Percentiles rank a stretch among this genome's conserved stretches.
phyloP scores from a whole-genome alignment of 2,888 invertebrate genomes.

The Hypercompe scribonia region DNA sequence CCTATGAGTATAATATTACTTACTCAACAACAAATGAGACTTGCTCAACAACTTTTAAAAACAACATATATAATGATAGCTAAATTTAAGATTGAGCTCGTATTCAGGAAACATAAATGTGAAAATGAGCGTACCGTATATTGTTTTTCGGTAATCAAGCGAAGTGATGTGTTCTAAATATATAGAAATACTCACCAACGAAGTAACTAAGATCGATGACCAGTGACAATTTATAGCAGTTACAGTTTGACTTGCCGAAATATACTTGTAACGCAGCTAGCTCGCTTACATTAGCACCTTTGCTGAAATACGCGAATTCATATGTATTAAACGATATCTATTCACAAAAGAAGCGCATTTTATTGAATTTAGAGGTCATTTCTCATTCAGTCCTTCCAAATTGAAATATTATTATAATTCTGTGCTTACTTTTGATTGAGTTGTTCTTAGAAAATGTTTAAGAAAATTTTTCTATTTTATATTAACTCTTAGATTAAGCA shows the following conservation, averaged over 20 bases:
- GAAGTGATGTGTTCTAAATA: too few relatives aligned
- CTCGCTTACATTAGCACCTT: slow-evolving; percentile 56
- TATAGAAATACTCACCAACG: slow-evolving; percentile 68
- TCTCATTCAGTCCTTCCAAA: slow-evolving; percentile 1
- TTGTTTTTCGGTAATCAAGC: too few relatives aligned
- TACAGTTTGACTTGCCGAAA: slow-evolving; percentile 71
- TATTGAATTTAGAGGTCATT: background rate
- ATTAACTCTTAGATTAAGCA: background rate
- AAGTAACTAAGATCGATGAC: slow-evolving; percentile 72
- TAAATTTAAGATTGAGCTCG: too few relatives aligned
- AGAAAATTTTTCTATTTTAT: background rate
- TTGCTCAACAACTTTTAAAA: too few relatives aligned
- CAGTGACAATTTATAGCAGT: slow-evolving; percentile 71
- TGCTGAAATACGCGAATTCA: slow-evolving; percentile 47
- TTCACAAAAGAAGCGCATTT: background rate
- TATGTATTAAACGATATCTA: slow-evolving; percentile 7
- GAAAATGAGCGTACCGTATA: too few relatives aligned
- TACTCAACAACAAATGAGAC: too few relatives aligned
- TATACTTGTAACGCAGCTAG: slow-evolving; percentile 71
- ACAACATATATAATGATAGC: too few relatives aligned
- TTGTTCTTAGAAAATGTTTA: background rate
- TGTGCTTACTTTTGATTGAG: background rate
- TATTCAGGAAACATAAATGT: too few relatives aligned
- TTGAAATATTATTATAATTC: slow-evolving; percentile 1
- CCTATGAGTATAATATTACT: too few relatives aligned